phyloP scores from a whole-genome alignment of 2,888 invertebrate species.

The Amphipoea oculea region DNA sequence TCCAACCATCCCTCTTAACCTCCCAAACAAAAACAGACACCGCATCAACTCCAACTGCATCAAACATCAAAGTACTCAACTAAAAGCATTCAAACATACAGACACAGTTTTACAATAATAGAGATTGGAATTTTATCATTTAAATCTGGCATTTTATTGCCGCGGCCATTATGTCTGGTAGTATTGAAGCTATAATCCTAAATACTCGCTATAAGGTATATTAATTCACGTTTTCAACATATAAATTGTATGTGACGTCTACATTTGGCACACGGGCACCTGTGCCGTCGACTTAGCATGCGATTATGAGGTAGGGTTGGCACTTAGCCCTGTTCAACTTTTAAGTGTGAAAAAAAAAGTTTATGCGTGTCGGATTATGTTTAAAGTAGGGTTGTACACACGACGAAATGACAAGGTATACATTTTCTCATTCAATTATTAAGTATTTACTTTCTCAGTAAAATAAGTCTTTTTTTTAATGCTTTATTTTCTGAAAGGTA shows the following conservation, averaged over 20 bases:
- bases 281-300: slow-evolving; percentile 65
- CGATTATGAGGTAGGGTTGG: slow-evolving; percentile 61
- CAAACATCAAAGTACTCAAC: slow-evolving; percentile 56
- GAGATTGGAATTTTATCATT: slow-evolving; percentile 56
- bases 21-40: slow-evolving; percentile 43
- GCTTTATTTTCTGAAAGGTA: no score
- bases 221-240: slow-evolving; percentile 63
- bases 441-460: no score
- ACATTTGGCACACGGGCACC: slow-evolving; percentile 65
- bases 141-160: slow-evolving; percentile 64
- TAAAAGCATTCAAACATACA: slow-evolving; percentile 50
- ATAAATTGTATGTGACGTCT: slow-evolving; percentile 65
- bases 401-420: neutral
- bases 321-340: slow-evolving; percentile 28
- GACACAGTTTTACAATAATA: slow-evolving; percentile 46
- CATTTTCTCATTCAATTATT: neutral
- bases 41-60: slow-evolving; percentile 26
- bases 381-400: neutral
- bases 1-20: neutral
- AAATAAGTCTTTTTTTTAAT: no score
- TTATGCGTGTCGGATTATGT: slow-evolving; percentile 21
- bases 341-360: slow-evolving; percentile 14
- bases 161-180: slow-evolving; percentile 42
- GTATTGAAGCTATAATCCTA: slow-evolving; percentile 56
- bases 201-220: slow-evolving; percentile 58